Base-by-base conservation (phyloP, 2,888 invertebrate species). In the Aphidoletes aphidimyza region DNA sequence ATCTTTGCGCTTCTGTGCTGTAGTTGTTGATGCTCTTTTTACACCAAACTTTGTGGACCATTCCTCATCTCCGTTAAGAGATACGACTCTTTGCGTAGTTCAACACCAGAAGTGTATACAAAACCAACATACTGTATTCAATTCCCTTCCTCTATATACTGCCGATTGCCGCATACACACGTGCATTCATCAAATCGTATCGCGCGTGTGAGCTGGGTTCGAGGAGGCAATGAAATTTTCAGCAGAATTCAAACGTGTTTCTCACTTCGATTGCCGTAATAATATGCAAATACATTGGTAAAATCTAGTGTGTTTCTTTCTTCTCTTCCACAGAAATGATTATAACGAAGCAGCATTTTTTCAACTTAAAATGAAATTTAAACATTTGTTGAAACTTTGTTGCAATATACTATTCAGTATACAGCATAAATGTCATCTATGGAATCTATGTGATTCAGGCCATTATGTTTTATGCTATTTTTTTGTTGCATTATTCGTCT, bases 291-390 rank as follows among this genome's bases (percentile, higher is more conserved):
- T 26, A 69, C 0, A 30, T 30, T 0, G 34, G 30, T 9, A 69
- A 69, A 30, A n/a, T 54, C 14, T 69, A 9, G 26, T n/a, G n/a
- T n/a, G n/a, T n/a, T n/a, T n/a, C n/a, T n/a, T n/a, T n/a, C n/a
- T n/a, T n/a, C n/a, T 69, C 30, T 30, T 30, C 34, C 14, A 9
- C 3, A 0, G 30, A 69, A 69, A 69, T 69, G 69, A 69, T 69
- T 69, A 69, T 69, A n/a, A n/a, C 30, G 69, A 26, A 30, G 30
- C 30, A 26, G 30, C 34, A 69, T 69, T 69, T 69, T 22, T 69
- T 69, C 34, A 69, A 69, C 30, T 69, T 69, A 69, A 69, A 69
- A 69, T 69, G 69, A 30, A 69, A 69, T 69, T 69, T 69, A 69
- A 30, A 34, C 69, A 69, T 69, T 69, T 69, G 69, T 69, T 30